Evolutionary conservation across 2,797 vertebrate genomes (phyloP), one percentile per base, ranked within the genome.

Genomic region (Coracias cyanogaster): DNA sequence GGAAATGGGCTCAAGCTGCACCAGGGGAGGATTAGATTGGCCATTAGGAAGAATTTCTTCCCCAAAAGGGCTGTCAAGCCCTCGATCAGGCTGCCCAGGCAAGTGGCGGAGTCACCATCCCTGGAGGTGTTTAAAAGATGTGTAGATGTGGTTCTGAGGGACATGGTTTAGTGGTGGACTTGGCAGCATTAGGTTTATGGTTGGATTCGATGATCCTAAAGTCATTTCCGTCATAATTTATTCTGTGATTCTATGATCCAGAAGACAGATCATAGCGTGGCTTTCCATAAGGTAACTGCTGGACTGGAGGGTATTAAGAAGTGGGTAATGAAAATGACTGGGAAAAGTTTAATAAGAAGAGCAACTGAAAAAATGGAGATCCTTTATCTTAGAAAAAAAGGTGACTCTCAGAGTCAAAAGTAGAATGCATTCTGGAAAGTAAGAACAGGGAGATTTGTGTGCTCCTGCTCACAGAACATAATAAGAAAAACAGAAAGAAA

Each of bases 401-500:
- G 70, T 89, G 70, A 72, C 54, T 81, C 81, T 45, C 17, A 31
- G 11, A 73, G 55, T 51, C 7, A 85, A 88, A 94, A 95, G n/a
- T 12, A 90, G 26, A 20, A 29, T 20, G 31, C 21, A 22, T 82
- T 87, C 39, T 85, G 31, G 52, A 88, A 92, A 94, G 94, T 4
- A 9, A 77, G 65, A 88, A 76, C 49, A 55, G 46, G 51, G 29
- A 89, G 29, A 37, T 86, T 80, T 85, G 62, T 81, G 76, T 69
- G 64, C 37, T 93, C 37, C 41, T 7, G 0, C 72, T 54, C 66
- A 82, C 62, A 86, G 77, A 85, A 85, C 1, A 0, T 49, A 84
- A 60, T 79, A 82, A 79, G 49, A 29, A 52, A 39, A 43, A 10
- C 29, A 43, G 7, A 17, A 12, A 6, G 9, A 28, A 20, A 31